Conservation (phyloP, 2,888 invertebrate species). For the Cantharis nigra region DNA sequence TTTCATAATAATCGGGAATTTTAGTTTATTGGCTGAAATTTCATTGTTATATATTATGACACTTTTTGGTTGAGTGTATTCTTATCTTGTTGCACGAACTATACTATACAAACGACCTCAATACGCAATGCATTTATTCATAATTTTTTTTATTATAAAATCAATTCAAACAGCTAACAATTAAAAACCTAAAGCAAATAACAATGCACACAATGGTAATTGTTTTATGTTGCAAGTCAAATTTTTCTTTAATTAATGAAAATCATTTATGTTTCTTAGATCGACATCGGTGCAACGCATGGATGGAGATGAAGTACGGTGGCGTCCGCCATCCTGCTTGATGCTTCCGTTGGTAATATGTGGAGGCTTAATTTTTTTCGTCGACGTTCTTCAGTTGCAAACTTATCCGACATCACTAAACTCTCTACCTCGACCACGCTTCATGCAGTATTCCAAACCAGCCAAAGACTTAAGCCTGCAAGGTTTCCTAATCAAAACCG, state of each 20-base stretch:
- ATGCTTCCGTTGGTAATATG: slow-evolving; percentile 42
- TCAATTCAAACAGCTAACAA: not conserved
- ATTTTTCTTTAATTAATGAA: not conserved
- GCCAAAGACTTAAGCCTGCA: slow-evolving; percentile 16
- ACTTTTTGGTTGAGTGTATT: too few relatives aligned
- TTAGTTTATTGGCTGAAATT: too few relatives aligned
- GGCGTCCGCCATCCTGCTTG: slow-evolving; percentile 41
- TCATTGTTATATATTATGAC: too few relatives aligned
- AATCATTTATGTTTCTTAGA: slow-evolving; percentile 18
- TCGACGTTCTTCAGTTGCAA: slow-evolving; percentile 45
- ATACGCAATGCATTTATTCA: not conserved
- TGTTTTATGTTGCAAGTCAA: not conserved
- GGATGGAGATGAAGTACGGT: slow-evolving; percentile 33
- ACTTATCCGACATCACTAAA: slow-evolving; percentile 21
- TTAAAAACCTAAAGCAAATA: not conserved
- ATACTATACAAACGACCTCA: not conserved
- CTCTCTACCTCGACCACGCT: not conserved
- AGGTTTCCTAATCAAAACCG: slow-evolving; percentile 58
- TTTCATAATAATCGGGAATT: too few relatives aligned
- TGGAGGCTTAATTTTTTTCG: slow-evolving; percentile 41
- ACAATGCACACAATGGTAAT: not conserved
- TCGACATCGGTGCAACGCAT: slow-evolving; percentile 19
- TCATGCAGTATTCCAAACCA: not conserved
- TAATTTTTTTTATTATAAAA: not conserved
- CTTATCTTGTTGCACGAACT: too few relatives aligned